A percentile compares a stretch with the other conserved stretches of the same genome.
These are phyloP conservation scores for Cygnus buccinator DNA, from an alignment of 2,113 vertebrate species.

Conservation along the genomic window DNA sequence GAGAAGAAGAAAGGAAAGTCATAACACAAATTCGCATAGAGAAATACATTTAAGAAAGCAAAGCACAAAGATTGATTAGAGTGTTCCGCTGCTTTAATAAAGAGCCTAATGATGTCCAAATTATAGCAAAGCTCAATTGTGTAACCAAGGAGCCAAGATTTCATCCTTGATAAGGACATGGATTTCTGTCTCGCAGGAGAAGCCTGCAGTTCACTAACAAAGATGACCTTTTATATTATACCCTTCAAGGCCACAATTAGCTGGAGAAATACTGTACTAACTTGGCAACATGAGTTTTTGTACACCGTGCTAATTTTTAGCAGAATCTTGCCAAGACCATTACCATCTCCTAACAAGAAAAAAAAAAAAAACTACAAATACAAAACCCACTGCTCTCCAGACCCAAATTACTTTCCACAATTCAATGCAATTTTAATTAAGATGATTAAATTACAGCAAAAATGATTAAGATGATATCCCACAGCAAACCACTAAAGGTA, in stretches of 20 bases:
- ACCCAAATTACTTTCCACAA: constrained; percentile 63
- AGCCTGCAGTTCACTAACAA: constrained; percentile 67
- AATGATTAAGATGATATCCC: constrained; percentile 64
- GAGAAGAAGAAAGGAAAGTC: background rate
- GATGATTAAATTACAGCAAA: constrained; percentile 63
- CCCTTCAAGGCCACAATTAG: constrained; percentile 67
- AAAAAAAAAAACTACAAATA: background rate
- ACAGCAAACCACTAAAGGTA: constrained; percentile 51
- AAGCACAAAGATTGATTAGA: constrained; percentile 57
- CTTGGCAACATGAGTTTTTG: constrained; percentile 57
- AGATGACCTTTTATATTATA: constrained; percentile 66
- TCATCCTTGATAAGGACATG: constrained; percentile 68
- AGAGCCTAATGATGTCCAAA: constrained; percentile 70
- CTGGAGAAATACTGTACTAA: constrained; percentile 49
- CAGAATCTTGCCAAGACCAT: constrained; percentile 43
- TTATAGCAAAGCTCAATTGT: constrained; percentile 66
- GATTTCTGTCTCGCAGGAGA: constrained; percentile 62
- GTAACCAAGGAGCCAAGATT: constrained; percentile 71
- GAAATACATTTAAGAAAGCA: constrained; percentile 13
- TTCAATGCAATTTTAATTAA: constrained; percentile 63
- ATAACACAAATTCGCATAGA: background rate
- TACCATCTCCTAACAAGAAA: constrained; percentile 15
- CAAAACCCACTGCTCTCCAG: constrained; percentile 39
- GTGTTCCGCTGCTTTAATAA: constrained; percentile 56
- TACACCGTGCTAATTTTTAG: constrained; percentile 43